phyloP scores from a whole-genome alignment of 2,888 invertebrate species.

The Phaonia tiefii region DNA sequence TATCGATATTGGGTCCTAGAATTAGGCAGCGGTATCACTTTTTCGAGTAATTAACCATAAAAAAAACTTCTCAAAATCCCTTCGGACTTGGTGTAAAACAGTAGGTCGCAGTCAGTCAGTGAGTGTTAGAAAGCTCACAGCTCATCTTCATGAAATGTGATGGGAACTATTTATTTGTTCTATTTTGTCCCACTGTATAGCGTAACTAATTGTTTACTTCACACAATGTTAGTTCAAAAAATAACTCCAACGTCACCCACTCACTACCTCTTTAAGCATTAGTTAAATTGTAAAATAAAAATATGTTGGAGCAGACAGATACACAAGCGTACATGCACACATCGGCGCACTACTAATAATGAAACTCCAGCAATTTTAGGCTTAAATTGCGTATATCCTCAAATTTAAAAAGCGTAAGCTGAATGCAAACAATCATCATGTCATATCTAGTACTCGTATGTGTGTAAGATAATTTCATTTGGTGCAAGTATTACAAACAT shows the following conservation, averaged over 20 bases:
- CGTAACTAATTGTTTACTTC: slow-evolving; percentile 74
- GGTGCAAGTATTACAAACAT: not conserved
- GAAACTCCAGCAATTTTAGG: slow-evolving; percentile 66
- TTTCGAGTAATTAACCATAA: too few relatives aligned
- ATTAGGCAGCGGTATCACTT: too few relatives aligned
- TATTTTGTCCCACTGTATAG: slow-evolving; percentile 64
- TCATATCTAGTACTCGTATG: slow-evolving; percentile 18
- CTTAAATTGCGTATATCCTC: slow-evolving; percentile 77
- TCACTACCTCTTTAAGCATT: too few relatives aligned
- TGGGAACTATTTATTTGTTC: not conserved
- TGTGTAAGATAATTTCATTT: slow-evolving; percentile 19
- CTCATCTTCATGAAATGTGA: too few relatives aligned
- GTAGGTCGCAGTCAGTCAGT: too few relatives aligned
- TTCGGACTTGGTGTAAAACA: too few relatives aligned
- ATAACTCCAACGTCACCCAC: too few relatives aligned
- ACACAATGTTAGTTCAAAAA: slow-evolving; percentile 27
- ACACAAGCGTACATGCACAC: slow-evolving; percentile 45
- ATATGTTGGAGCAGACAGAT: slow-evolving; percentile 29
- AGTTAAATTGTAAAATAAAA: too few relatives aligned
- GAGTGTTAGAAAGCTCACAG: too few relatives aligned
- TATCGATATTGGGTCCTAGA: too few relatives aligned
- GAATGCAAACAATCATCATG: slow-evolving; percentile 39
- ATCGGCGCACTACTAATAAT: slow-evolving; percentile 30
- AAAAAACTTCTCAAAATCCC: too few relatives aligned
- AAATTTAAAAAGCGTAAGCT: slow-evolving; percentile 59